phyloP scores from a whole-genome alignment of 2,888 invertebrate genomes.

The Agrotis clavis region DNA sequence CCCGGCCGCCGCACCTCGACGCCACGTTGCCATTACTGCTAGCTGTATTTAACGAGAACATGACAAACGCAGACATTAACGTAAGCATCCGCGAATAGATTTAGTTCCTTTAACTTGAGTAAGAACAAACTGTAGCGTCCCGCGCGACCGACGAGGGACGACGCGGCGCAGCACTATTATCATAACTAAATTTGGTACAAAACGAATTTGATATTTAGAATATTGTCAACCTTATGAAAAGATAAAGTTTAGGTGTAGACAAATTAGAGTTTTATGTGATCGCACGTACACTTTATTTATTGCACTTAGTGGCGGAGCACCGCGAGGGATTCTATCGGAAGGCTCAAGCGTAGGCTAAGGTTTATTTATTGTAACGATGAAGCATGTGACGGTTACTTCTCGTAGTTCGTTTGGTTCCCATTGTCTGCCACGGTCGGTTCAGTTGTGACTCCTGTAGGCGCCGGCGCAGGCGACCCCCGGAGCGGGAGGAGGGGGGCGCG shows the following conservation, averaged over 20 bases:
- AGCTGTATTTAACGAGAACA: constrained; percentile 77
- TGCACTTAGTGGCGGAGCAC: constrained; percentile 77
- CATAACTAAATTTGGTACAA: constrained; percentile 86
- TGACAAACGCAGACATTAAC: constrained; percentile 75
- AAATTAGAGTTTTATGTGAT: constrained; percentile 79
- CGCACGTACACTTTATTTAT: constrained; percentile 83
- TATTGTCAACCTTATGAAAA: constrained; percentile 77
- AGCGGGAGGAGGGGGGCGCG: constrained; percentile 29
- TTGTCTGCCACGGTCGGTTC: constrained; percentile 68
- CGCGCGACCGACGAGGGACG: constrained; percentile 47
- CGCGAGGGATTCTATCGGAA: constrained; percentile 65
- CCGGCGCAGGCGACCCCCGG: constrained; percentile 41
- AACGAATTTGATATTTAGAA: constrained; percentile 82
- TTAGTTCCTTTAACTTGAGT: constrained; percentile 73
- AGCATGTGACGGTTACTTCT: constrained; percentile 47
- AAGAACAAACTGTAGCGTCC: constrained; percentile 61
- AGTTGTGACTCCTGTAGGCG: constrained; percentile 63
- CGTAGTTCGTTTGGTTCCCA: constrained; percentile 60
- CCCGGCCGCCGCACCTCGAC: constrained; percentile 69
- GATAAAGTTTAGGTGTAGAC: constrained; percentile 75
- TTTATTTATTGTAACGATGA: constrained; percentile 63
- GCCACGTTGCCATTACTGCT: constrained; percentile 87
- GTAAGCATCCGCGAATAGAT: constrained; percentile 68
- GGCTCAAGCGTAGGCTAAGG: constrained; percentile 77
- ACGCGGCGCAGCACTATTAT: constrained; percentile 50